Evolutionary conservation across 2,888 invertebrate genomes (phyloP).

Genomic region (Hylaea fasciaria): DNA sequence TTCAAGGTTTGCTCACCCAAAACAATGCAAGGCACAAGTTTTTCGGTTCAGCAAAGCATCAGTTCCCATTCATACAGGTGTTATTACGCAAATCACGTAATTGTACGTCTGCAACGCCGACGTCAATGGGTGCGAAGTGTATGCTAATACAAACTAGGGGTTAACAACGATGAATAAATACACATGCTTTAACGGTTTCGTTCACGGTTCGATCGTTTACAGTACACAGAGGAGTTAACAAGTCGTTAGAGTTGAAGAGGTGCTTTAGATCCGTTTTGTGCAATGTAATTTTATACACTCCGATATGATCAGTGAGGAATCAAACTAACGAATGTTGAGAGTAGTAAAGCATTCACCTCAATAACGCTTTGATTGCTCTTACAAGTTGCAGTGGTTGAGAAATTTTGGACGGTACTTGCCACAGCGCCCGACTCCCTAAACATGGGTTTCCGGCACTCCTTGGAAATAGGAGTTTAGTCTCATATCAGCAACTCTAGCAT

Average conservation of each 20-base stretch:
- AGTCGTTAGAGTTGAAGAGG: conserved; percentile 21
- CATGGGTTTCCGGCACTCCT: too few relatives aligned
- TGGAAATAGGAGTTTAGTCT: too few relatives aligned
- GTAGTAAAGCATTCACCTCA: too few relatives aligned
- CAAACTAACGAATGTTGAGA: too few relatives aligned
- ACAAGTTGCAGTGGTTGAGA: too few relatives aligned
- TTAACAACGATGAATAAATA: conserved; percentile 47
- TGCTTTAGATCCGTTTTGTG: conserved; percentile 2
- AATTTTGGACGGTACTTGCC: too few relatives aligned
- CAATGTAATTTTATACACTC: conserved; percentile 2
- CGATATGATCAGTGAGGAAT: not conserved
- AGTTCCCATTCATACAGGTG: conserved; percentile 52
- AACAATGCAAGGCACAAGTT: too few relatives aligned
- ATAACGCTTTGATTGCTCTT: too few relatives aligned
- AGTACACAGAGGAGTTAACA: conserved; percentile 16
- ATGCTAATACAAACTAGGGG: conserved; percentile 67
- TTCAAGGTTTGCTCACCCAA: too few relatives aligned
- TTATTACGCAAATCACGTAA: conserved; percentile 72
- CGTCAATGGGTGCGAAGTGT: conserved; percentile 53
- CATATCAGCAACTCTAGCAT: too few relatives aligned
- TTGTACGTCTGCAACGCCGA: conserved; percentile 57
- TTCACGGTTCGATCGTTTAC: conserved; percentile 32
- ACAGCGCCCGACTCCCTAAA: too few relatives aligned
- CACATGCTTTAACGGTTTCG: conserved; percentile 37
- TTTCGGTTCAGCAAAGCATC: conserved; percentile 21